phyloP scores from a whole-genome alignment of 2,797 vertebrate species.

The Lagorchestes hirsutus region DNA sequence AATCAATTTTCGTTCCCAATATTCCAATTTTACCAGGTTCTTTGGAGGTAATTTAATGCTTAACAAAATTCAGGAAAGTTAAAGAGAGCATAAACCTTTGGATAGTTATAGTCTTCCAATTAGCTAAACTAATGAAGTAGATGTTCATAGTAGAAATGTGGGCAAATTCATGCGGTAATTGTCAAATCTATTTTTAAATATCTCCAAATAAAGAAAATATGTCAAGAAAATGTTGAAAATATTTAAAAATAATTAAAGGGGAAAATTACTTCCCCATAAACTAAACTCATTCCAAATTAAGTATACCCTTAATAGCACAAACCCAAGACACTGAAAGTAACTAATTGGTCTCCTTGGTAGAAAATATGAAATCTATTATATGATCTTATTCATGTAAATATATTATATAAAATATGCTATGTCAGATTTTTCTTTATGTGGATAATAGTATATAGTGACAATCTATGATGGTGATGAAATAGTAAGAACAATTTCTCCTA shows the following conservation, averaged over 20 bases:
- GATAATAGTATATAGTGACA: neutral
- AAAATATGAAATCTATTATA: neutral
- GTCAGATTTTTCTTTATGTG: neutral
- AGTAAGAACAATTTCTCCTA: neutral
- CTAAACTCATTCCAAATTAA: slow-evolving; percentile 40
- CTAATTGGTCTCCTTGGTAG: neutral
- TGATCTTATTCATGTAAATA: neutral
- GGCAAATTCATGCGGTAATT: neutral
- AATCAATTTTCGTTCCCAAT: neutral
- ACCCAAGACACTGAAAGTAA: neutral
- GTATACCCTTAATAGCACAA: slow-evolving; percentile 24
- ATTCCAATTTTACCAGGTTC: neutral
- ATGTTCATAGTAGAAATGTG: slow-evolving; percentile 30
- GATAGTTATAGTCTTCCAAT: slow-evolving; percentile 19
- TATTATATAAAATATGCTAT: neutral
- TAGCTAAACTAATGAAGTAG: slow-evolving; percentile 25
- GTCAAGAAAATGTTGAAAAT: slow-evolving; percentile 39
- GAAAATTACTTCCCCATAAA: slow-evolving; percentile 32
- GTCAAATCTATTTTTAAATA: slow-evolving; percentile 27
- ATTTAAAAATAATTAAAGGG: slow-evolving; percentile 38
- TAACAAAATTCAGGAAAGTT: slow-evolving; percentile 37
- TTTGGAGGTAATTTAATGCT: neutral
- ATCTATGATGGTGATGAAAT: neutral
- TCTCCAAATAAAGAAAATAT: slow-evolving; percentile 32
- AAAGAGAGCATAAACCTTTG: slow-evolving; percentile 34